Evolutionary conservation across 2,888 invertebrate species (phyloP).

Genomic region (Erebia aethiops): DNA sequence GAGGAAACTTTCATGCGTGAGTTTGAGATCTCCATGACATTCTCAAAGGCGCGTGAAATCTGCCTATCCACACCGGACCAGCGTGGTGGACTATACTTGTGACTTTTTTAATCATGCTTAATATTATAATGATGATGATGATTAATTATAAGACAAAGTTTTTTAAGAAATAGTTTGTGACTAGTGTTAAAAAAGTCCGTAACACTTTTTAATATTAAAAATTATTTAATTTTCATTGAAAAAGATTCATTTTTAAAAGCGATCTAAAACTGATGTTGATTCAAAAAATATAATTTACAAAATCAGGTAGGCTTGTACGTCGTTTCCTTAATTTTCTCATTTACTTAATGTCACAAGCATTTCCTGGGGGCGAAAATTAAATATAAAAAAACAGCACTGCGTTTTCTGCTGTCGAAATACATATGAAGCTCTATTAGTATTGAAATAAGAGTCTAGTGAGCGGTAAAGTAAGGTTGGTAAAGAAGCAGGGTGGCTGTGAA

Average conservation of each 20-base stretch:
- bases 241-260: neutral
- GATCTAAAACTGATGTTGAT: neutral
- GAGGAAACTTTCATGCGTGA: too few relatives aligned
- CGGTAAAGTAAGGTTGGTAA: constrained; percentile 29
- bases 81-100: too few relatives aligned
- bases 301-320: constrained; percentile 40
- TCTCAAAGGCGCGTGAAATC: too few relatives aligned
- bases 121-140: too few relatives aligned
- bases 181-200: too few relatives aligned
- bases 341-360: constrained; percentile 54
- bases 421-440: constrained; percentile 32
- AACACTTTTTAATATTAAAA: neutral
- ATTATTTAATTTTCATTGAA: neutral
- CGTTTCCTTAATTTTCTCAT: constrained; percentile 48
- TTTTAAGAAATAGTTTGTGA: too few relatives aligned
- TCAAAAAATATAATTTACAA: constrained; percentile 23
- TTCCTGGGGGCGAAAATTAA: constrained; percentile 54
- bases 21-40: too few relatives aligned
- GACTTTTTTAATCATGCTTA: too few relatives aligned
- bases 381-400: constrained; percentile 45
- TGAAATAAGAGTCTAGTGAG: constrained; percentile 26
- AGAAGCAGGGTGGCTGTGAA: constrained; percentile 43
- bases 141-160: too few relatives aligned
- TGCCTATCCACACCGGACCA: too few relatives aligned
- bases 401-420: neutral